Evolutionary conservation across 2,797 vertebrate genomes (phyloP).

Genomic region (Channallabes apus): DNA sequence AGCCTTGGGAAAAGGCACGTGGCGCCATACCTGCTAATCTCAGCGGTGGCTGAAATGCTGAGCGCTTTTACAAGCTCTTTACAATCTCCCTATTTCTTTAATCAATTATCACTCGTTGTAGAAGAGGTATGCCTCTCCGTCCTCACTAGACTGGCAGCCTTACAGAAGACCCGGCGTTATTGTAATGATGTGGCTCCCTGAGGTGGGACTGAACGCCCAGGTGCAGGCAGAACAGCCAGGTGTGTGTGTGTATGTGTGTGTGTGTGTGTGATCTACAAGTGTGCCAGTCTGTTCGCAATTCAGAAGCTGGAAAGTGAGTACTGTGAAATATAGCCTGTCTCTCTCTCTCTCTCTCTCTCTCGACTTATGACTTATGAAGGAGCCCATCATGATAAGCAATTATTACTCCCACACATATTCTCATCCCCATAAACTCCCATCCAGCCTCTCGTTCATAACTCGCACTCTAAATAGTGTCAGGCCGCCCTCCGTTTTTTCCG

Average conservation of each 20-base stretch:
- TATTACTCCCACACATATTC: slow-evolving; percentile 28
- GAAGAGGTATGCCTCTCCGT: slow-evolving; percentile 38
- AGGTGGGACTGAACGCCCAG: slow-evolving; percentile 42
- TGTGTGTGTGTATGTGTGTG: slow-evolving; percentile 47
- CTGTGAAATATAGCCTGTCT: slow-evolving; percentile 43
- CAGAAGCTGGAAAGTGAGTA: slow-evolving; percentile 27
- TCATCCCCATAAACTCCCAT: slow-evolving; percentile 29
- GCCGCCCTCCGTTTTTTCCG: slow-evolving; percentile 39
- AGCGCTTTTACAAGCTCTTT: slow-evolving; percentile 54
- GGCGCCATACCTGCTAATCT: slow-evolving; percentile 58
- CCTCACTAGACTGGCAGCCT: slow-evolving; percentile 17
- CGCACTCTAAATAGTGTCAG: slow-evolving; percentile 24
- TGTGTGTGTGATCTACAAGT: slow-evolving; percentile 45
- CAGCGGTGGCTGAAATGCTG: slow-evolving; percentile 49
- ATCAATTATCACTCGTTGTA: slow-evolving; percentile 55
- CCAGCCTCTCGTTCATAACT: slow-evolving; percentile 18
- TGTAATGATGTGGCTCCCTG: slow-evolving; percentile 53
- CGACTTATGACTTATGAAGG: slow-evolving; percentile 18
- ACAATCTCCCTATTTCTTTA: slow-evolving; percentile 56
- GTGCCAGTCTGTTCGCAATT: slow-evolving; percentile 44
- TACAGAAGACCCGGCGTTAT: slow-evolving; percentile 45
- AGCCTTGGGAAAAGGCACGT: slow-evolving; percentile 63
- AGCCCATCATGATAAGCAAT: slow-evolving; percentile 18
- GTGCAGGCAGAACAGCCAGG: slow-evolving; percentile 42
- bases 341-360: neutral